Conservation (phyloP, 2,888 invertebrate species). For the Invenusta paracnida region DNA sequence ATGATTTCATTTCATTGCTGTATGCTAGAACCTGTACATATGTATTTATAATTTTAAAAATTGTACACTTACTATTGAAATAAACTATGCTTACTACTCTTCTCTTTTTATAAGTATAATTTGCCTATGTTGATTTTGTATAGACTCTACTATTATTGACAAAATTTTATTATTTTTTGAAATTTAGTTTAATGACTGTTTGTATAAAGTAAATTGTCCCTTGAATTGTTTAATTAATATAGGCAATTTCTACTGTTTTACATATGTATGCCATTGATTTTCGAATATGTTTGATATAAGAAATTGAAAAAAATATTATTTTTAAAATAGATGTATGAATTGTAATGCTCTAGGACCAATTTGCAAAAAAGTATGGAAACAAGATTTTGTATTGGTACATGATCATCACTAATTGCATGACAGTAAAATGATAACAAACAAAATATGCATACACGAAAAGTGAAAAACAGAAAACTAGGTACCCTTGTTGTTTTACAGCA, state of each 20-base stretch:
- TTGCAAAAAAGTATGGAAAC: background rate
- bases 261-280: slow-evolving; percentile 29
- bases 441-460: background rate
- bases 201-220: slow-evolving; percentile 29
- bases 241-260: slow-evolving; percentile 29
- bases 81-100: slow-evolving; percentile 29
- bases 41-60: slow-evolving; percentile 29
- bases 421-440: background rate
- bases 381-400: background rate
- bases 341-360: background rate
- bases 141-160: slow-evolving; percentile 29
- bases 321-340: background rate
- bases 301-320: background rate
- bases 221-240: slow-evolving; percentile 29
- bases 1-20: slow-evolving; percentile 26
- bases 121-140: slow-evolving; percentile 29
- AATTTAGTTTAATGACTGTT: slow-evolving; percentile 29
- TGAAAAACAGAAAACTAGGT: background rate
- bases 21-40: slow-evolving; percentile 29
- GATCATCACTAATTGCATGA: background rate
- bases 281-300: slow-evolving; percentile 12
- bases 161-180: slow-evolving; percentile 29
- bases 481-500: background rate
- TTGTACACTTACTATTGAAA: slow-evolving; percentile 29
- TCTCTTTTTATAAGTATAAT: slow-evolving; percentile 29